Base-by-base conservation (phyloP, 1,140 invertebrate species). In the Teleogryllus occipitalis region DNA sequence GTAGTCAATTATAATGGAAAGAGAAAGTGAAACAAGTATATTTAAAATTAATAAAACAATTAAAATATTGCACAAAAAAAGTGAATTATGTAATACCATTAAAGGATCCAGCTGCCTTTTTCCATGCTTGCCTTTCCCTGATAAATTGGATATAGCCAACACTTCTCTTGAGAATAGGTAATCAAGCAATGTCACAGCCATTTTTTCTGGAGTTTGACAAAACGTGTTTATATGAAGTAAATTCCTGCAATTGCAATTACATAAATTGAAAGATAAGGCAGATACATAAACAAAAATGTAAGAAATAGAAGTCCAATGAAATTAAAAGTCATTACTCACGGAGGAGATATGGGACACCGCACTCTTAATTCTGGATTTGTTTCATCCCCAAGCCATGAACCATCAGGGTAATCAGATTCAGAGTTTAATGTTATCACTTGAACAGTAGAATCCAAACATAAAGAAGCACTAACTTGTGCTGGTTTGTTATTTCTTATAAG, bases 321-420 rank as follows among this genome's bases (percentile, higher is more conserved):
- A 22, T 75, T 15, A 18, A 1, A 75, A 75, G 7, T 15, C 8
- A 75, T 15, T 21, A 75, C 27, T 75, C 74, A 81, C 65, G 22
- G 49, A 77, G 87, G 87, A 47, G 86, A 84, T 72, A 90, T 87
- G 47, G 86, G 86, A 75, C 87, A 87, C 80, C 89, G 80, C 15
- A 90, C 89, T 83, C 89, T 84, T 81, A 86, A 85, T 81, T 89
- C 88, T 22, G 86, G 85, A 82, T 89, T 87, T 76, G 83, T 85
- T 81, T 88, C 87, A 84, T 89, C 87, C 10, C 89, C 89, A n/a
- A 90, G 83, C 89, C 89, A 90, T 46, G 86, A 86, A 12, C 89
- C 89, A 82, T 86, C 84, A 8, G 89, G 89, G 83, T 85, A 89
- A 83, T 90, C 89, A 79, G 87, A 86, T 80, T 85, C 85, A 10